Base-by-base conservation (phyloP, 2,797 vertebrate genomes). In the Pangasius mekongensis region DNA sequence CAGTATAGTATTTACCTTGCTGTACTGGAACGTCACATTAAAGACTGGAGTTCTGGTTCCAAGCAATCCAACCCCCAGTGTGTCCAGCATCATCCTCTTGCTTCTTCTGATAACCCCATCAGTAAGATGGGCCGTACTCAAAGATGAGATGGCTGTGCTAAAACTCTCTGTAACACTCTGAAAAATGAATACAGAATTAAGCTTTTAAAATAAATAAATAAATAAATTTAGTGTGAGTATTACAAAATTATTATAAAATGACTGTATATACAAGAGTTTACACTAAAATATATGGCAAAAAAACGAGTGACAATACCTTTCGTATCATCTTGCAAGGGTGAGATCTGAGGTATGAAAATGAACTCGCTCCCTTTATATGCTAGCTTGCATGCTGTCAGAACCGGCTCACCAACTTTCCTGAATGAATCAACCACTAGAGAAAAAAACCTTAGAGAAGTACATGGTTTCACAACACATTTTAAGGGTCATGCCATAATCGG, bases 61-160 rank as follows among this genome's bases (percentile, higher is more conserved):
- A 83, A 98, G 93, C 74, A 98, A 92, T 0, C 98, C 98, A 5
- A 98, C 98, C 1, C 98, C 98, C 80, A 99, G 95, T 0, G 97
- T 97, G 91, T 99, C 98, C 91, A 99, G 95, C 94, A 99, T 98
- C 98, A 99, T 99, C 91, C 97, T 93, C 90, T 99, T 99, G 94
- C 98, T 98, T 92, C 97, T 96, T 86, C 90, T 95, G 90, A 99
- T 95, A 78, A 97, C 96, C 3, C 69, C 90, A 85, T 98, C 96
- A 10, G 97, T 98, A 93, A 99, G 94, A 85, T 98, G 97, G 83
- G 91, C 88, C 83, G 93, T 78, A 54, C 90, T 96, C 87, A 98
- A 92, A 82, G 95, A 94, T 0, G 97, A 96, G 91, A 99, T 96
- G 43, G 96, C 93, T 1, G 86, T 94, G 81, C 97, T 97, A 91